Percentiles rank a stretch among this genome's conserved stretches.
Evolutionary conservation across 2,888 invertebrate genomes (phyloP).

Genomic region (Terebella lapidaria): DNA sequence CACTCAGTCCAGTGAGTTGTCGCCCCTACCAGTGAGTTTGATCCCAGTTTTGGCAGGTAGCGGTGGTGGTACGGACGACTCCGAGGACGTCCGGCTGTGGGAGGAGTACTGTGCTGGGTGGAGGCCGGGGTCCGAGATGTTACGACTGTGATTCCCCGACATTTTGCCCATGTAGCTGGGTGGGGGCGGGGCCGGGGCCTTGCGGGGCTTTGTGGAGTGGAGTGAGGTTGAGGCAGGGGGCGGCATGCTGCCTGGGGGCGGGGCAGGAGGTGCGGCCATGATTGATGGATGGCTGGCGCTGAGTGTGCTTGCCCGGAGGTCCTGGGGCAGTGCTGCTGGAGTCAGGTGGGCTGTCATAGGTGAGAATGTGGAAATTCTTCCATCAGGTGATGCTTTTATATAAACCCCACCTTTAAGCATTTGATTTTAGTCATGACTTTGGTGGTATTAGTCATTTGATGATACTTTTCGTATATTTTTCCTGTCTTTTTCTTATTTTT

Average conservation of each 20-base stretch:
- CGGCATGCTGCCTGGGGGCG: not conserved
- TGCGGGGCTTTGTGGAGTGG: conserved; percentile 8
- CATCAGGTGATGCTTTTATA: no score
- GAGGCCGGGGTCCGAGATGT: conserved; percentile 32
- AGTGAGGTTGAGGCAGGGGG: not conserved
- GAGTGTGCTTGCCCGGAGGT: no score
- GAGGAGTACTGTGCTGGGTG: not conserved
- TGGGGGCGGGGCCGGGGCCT: conserved; percentile 24
- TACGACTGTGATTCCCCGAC: conserved; percentile 32
- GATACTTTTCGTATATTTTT: no score
- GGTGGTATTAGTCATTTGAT: no score
- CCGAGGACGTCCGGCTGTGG: not conserved
- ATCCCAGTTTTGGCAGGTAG: conserved; percentile 2
- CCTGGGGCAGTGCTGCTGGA: no score
- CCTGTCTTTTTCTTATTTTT: no score
- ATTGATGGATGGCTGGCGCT: not conserved
- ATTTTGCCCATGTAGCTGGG: conserved; percentile 23
- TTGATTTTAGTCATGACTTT: no score
- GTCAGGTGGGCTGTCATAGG: no score
- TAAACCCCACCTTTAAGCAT: no score
- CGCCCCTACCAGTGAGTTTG: not conserved
- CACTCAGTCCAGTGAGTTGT: no score
- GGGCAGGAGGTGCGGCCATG: conserved; percentile 3
- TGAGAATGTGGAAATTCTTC: no score
- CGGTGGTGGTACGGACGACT: conserved; percentile 2